phyloP scores from a whole-genome alignment of 1,140 invertebrate genomes.

The Euura lappo region DNA sequence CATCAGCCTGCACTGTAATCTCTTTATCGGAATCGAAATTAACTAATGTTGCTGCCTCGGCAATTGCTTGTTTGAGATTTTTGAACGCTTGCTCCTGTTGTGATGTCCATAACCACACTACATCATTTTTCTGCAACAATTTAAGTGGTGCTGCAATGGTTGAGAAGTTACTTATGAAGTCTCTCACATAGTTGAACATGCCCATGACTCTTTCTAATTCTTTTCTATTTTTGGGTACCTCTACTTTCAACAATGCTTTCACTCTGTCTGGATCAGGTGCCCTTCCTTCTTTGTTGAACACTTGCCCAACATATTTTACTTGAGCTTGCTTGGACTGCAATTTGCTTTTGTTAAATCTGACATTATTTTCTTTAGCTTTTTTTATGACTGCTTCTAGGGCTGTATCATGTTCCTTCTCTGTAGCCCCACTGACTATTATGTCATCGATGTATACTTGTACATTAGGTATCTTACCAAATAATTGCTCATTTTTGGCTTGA shows the following conservation, averaged over 20 bases:
- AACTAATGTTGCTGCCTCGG: background rate
- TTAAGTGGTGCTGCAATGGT: background rate
- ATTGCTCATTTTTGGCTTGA: constrained; percentile 5
- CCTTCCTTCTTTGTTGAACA: background rate
- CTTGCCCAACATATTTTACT: background rate
- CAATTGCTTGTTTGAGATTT: background rate
- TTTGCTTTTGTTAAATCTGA: background rate
- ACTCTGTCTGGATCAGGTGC: background rate
- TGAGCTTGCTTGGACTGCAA: background rate
- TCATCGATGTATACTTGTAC: constrained; percentile 15
- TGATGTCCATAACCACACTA: background rate
- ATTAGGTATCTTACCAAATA: constrained; percentile 12
- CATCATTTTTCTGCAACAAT: background rate
- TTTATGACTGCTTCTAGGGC: background rate
- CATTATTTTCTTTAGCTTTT: constrained; percentile 8
- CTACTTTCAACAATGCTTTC: background rate
- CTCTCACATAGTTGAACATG: background rate
- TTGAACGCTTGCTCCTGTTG: background rate
- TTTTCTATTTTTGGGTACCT: background rate
- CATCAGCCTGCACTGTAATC: constrained; percentile 40
- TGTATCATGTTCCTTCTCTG: constrained; percentile 9
- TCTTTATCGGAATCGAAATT: constrained; percentile 34
- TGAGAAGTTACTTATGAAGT: background rate
- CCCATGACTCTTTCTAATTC: background rate
- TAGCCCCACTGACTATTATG: background rate